A percentile compares a stretch with the other conserved stretches of the same genome.
phyloP scores from a whole-genome alignment of 2,797 vertebrate species.

The Phylloscopus collybita region DNA sequence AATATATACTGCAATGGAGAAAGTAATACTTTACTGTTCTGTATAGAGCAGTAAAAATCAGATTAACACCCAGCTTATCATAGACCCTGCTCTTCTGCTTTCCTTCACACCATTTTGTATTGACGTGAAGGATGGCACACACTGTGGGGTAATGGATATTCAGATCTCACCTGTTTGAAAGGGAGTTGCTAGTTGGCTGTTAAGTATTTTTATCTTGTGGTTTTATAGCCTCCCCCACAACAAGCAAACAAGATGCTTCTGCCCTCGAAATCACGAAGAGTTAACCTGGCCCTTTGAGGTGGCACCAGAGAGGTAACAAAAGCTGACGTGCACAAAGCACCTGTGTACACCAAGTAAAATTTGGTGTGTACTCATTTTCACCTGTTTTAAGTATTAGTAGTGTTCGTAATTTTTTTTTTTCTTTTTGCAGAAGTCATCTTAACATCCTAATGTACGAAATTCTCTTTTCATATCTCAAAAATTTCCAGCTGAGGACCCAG shows the following conservation, averaged over 20 bases:
- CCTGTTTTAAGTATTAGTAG: not conserved
- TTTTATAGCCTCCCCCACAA: not conserved
- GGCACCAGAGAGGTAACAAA: not conserved
- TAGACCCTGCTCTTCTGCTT: not conserved
- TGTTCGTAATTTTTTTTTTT: not conserved
- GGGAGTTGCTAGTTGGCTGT: not conserved
- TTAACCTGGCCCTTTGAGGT: not conserved
- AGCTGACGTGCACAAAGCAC: not conserved
- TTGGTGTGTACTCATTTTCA: not conserved
- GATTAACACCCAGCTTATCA: not conserved
- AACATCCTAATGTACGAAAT: not conserved
- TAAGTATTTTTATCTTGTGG: slow-evolving; percentile 17
- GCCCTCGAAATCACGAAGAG: not conserved
- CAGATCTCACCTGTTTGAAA: not conserved
- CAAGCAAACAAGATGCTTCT: not conserved
- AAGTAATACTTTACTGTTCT: not conserved
- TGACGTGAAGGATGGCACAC: not conserved
- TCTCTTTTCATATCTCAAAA: not conserved
- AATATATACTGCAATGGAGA: not conserved
- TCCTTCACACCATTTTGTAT: not conserved
- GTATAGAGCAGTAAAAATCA: not conserved
- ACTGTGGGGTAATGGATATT: slow-evolving; percentile 6
- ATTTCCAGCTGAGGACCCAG: not conserved
- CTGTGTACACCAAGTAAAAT: not conserved
- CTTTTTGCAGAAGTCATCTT: not conserved